A percentile compares a stretch with the other conserved stretches of the same genome.
phyloP scores from a whole-genome alignment of 2,888 invertebrate genomes.

The Cryptophagus acutangulus region DNA sequence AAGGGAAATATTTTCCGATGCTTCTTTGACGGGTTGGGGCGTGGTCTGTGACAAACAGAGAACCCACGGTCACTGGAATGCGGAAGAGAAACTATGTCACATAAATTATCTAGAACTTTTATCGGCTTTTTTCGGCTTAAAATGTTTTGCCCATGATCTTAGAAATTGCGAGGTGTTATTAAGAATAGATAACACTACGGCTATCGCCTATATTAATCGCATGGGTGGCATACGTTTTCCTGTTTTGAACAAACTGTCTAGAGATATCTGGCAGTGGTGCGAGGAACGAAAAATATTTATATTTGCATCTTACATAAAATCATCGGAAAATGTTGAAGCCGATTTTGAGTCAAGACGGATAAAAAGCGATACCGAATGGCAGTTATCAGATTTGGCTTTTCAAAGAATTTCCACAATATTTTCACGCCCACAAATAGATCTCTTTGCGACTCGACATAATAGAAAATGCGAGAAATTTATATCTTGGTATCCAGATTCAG shows the following conservation, averaged over 20 bases:
- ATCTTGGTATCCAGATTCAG: slow-evolving; percentile 31
- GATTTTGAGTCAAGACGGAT: slow-evolving; percentile 5
- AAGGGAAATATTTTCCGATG: slow-evolving; percentile 28
- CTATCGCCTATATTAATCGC: slow-evolving; percentile 16
- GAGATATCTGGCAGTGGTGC: slow-evolving; percentile 27
- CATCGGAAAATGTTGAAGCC: slow-evolving; percentile 7
- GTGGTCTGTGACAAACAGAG: slow-evolving; percentile 13
- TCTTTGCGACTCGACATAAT: slow-evolving; percentile 11
- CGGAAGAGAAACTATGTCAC: slow-evolving; percentile 14
- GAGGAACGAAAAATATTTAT: slow-evolving; percentile 21
- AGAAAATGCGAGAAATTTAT: slow-evolving; percentile 29
- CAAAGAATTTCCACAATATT: background rate
- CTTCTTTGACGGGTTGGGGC: slow-evolving; percentile 26
- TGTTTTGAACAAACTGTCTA: slow-evolving; percentile 19
- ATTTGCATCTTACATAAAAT: slow-evolving; percentile 27
- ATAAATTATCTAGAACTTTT: slow-evolving; percentile 27
- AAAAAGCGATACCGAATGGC: slow-evolving; percentile 5
- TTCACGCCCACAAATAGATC: slow-evolving; percentile 8
- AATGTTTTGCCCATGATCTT: slow-evolving; percentile 20
- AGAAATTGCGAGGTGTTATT: slow-evolving; percentile 18
- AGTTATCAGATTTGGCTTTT: slow-evolving; percentile 5
- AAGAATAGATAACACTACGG: slow-evolving; percentile 24
- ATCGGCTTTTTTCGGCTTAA: slow-evolving; percentile 23
- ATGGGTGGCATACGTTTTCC: slow-evolving; percentile 23
- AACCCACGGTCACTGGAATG: slow-evolving; percentile 21